phyloP scores from a whole-genome alignment of 2,888 invertebrate genomes.

The Proisotoma minuta region DNA sequence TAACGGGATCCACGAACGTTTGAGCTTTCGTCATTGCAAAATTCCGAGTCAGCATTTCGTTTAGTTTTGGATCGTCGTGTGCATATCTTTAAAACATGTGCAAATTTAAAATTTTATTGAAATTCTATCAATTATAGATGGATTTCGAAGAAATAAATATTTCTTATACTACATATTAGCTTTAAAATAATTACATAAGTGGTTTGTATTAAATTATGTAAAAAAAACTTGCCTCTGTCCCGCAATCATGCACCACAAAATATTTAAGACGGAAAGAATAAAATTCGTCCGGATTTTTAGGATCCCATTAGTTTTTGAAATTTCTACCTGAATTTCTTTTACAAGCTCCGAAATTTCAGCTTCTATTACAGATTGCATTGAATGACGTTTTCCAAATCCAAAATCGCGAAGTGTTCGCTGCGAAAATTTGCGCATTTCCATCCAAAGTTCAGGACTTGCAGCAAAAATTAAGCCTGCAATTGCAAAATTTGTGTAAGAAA shows the following conservation, averaged over 20 bases:
- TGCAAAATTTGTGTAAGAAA: neutral
- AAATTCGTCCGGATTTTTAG: constrained; percentile 20
- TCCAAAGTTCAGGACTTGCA: constrained; percentile 23
- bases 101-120: too few species aligned
- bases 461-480: constrained; percentile 19
- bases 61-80: constrained; percentile 40
- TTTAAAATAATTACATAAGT: too few species aligned
- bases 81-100: too few species aligned
- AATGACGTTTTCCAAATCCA: constrained; percentile 22
- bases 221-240: too few species aligned
- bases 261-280: constrained; percentile 33
- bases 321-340: constrained; percentile 9
- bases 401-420: constrained; percentile 9
- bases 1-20: constrained; percentile 18
- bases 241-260: constrained; percentile 45
- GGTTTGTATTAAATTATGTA: too few species aligned
- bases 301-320: constrained; percentile 20
- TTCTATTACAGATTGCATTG: constrained; percentile 36
- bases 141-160: too few species aligned
- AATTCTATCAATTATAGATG: too few species aligned
- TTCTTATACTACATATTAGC: too few species aligned
- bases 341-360: constrained; percentile 27
- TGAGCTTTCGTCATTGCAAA: constrained; percentile 28
- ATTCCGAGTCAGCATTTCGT: constrained; percentile 31
- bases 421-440: constrained; percentile 11